Conservation (phyloP, 2,888 invertebrate genomes). For the Thysanoteuthis rhombus region DNA sequence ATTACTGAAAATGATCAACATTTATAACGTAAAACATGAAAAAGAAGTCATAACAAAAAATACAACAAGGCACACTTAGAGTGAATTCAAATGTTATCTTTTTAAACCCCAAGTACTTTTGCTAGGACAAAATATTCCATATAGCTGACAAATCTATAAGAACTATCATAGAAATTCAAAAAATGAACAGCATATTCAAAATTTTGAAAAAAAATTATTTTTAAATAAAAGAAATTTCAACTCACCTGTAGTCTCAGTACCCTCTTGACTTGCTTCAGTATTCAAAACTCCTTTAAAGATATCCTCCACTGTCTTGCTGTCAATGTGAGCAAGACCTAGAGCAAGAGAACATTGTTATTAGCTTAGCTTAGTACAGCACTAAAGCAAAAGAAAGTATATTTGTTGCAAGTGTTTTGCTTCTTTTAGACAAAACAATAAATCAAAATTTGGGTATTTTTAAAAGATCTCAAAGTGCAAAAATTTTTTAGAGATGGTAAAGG, state of each 20-base stretch:
- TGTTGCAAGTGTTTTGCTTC: no score
- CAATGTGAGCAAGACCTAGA: slow-evolving; percentile 83
- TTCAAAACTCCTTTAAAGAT: slow-evolving; percentile 84
- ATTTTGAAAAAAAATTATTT: background rate
- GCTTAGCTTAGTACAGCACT: background rate
- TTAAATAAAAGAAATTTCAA: background rate
- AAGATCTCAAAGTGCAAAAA: no score
- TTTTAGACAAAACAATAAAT: no score
- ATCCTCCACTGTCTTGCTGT: slow-evolving; percentile 89
- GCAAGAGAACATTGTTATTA: background rate
- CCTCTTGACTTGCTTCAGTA: slow-evolving; percentile 37
- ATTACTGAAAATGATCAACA: background rate
- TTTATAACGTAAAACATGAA: background rate
- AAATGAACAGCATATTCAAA: background rate
- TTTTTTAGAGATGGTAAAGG: no score
- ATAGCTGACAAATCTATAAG: no score
- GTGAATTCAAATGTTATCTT: no score
- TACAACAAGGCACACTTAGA: no score
- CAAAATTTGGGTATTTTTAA: no score
- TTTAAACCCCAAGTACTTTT: no score
- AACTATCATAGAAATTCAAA: no score
- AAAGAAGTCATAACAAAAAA: no score
- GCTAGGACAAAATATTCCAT: no score
- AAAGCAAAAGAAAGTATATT: background rate
- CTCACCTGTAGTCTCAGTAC: slow-evolving; percentile 34